Percentiles rank a stretch among this genome's conserved stretches.
Evolutionary conservation across 2,888 invertebrate genomes (phyloP).

Genomic region (Drosophila paucipuncta): DNA sequence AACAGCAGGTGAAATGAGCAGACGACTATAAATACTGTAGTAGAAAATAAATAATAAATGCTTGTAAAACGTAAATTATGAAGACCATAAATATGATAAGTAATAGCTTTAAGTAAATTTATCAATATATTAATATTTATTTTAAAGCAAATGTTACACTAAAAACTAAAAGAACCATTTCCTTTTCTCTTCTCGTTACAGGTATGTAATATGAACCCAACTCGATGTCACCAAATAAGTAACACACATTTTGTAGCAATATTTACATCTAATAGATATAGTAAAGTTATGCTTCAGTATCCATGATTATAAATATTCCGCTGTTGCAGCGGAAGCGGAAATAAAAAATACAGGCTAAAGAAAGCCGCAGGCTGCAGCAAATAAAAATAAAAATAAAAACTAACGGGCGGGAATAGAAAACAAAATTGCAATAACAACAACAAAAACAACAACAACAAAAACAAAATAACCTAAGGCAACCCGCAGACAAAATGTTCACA

Average conservation of each 20-base stretch:
- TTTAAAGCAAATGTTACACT: neutral
- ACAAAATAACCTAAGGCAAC: conserved; percentile 26
- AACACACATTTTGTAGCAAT: conserved; percentile 2
- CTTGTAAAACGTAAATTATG: neutral
- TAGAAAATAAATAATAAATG: conserved; percentile 1
- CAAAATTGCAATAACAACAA: conserved; percentile 16
- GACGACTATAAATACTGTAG: conserved; percentile 1
- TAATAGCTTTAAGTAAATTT: neutral
- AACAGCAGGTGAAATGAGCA: conserved; percentile 1
- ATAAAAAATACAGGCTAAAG: conserved; percentile 44
- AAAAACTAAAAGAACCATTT: conserved; percentile 24
- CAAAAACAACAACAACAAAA: neutral
- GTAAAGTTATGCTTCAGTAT: conserved; percentile 26
- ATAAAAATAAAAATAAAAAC: conserved; percentile 3
- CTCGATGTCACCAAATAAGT: conserved; percentile 10
- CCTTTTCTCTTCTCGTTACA: conserved; percentile 28
- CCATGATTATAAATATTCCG: neutral
- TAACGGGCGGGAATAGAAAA: conserved; percentile 9
- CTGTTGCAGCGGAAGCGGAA: conserved; percentile 46
- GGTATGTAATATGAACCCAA: conserved; percentile 38
- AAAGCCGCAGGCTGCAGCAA: conserved; percentile 25
- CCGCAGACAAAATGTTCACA: conserved; percentile 67
- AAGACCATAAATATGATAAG: neutral
- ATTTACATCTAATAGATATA: neutral
- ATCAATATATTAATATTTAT: neutral